Evolutionary conservation across 2,113 vertebrate genomes (phyloP).

Genomic region (Tachuris rubrigastra): DNA sequence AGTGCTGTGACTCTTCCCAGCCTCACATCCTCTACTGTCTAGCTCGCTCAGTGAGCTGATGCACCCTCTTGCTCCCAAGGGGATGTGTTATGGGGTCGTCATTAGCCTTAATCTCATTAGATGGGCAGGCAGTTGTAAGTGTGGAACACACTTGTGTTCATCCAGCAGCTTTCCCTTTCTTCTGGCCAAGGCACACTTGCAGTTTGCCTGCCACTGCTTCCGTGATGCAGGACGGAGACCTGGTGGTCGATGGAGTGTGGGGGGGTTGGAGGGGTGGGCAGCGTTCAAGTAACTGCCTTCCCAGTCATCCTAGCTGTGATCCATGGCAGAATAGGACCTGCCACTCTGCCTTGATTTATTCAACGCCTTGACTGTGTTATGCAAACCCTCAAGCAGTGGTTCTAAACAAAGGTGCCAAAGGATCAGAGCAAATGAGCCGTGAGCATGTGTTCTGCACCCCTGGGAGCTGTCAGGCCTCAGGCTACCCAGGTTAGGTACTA

Average conservation of each 20-base stretch:
- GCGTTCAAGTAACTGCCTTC: not conserved
- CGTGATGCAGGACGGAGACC: not conserved
- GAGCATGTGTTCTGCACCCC: not conserved
- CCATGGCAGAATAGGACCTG: not conserved
- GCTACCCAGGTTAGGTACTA: not conserved
- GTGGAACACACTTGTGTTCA: not conserved
- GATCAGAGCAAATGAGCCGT: not conserved
- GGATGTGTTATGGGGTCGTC: accelerated
- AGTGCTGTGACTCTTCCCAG: not conserved
- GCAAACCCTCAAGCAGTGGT: not conserved
- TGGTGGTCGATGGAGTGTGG: not conserved
- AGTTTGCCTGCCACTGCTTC: not conserved
- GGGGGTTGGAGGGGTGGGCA: not conserved
- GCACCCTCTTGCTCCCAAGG: not conserved
- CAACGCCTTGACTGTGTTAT: not conserved
- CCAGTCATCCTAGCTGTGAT: not conserved
- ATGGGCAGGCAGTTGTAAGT: not conserved
- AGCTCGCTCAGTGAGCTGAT: accelerated
- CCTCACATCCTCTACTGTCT: accelerated
- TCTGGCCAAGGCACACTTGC: not conserved
- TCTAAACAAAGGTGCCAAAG: not conserved
- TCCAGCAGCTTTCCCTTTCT: not conserved
- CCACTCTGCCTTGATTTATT: not conserved
- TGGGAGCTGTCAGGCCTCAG: not conserved
- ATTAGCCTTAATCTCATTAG: not conserved